Conservation (phyloP, 2,888 invertebrate genomes). For the Cyrtodaria siliqua region DNA sequence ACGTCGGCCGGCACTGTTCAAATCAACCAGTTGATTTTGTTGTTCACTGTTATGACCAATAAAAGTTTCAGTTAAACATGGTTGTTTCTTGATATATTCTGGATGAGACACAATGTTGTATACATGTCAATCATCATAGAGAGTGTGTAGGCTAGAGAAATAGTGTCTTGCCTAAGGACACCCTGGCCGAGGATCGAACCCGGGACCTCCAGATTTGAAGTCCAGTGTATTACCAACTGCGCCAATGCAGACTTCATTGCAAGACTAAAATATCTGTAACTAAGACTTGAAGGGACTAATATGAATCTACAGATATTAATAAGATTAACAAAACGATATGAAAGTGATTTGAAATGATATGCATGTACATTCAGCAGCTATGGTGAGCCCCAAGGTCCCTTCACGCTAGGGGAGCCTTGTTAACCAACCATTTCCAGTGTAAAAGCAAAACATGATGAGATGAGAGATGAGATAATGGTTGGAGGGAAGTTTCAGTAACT, state of each 20-base stretch:
- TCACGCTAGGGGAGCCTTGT: slow-evolving; percentile 14
- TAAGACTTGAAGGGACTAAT: not conserved
- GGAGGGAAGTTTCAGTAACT: slow-evolving; percentile 7
- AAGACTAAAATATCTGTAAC: too few species aligned
- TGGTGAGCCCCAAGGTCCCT: slow-evolving; percentile 22
- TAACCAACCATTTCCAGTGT: slow-evolving; percentile 15
- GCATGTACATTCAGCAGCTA: slow-evolving; percentile 12
- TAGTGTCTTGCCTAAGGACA: slow-evolving; percentile 9
- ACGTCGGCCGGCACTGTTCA: slow-evolving; percentile 9
- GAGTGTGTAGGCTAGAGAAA: slow-evolving; percentile 6
- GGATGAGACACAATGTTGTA: too few species aligned
- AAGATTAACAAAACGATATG: slow-evolving; percentile 5
- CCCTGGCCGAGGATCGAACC: too few species aligned
- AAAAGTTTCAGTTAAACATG: too few species aligned
- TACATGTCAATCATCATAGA: too few species aligned
- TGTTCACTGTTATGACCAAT: not conserved
- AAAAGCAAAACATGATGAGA: too few species aligned
- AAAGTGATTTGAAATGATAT: slow-evolving; percentile 2
- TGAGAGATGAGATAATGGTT: not conserved
- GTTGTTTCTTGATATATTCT: too few species aligned
- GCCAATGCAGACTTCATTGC: too few species aligned
- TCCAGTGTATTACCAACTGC: too few species aligned
- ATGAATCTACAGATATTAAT: slow-evolving; percentile 12
- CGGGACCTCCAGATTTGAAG: too few species aligned
- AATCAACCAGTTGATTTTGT: slow-evolving; percentile 5